Percentiles rank a stretch among this genome's conserved stretches.
These are phyloP conservation scores for Lutjanus campechanus DNA, from an alignment of 2,797 vertebrate genomes.

Conservation along the genomic window DNA sequence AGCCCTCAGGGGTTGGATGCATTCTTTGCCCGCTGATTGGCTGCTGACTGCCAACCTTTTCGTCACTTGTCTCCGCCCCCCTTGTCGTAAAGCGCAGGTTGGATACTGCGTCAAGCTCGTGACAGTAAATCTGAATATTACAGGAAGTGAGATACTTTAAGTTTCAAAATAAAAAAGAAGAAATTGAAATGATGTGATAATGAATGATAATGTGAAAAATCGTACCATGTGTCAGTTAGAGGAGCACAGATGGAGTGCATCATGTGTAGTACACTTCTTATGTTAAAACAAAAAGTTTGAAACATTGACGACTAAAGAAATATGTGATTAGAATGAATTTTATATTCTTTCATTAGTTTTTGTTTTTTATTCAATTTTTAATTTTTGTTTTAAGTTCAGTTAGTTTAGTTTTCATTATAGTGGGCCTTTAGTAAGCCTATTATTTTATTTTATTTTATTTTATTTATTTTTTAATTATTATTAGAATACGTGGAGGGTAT, in stretches of 20 bases:
- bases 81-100: too few relatives aligned
- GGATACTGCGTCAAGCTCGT: neutral
- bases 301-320: neutral
- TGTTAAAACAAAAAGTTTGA: neutral
- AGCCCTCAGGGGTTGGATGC: slow-evolving; percentile 10
- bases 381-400: too few relatives aligned
- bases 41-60: neutral
- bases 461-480: too few relatives aligned
- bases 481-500: too few relatives aligned
- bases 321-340: neutral
- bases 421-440: too few relatives aligned
- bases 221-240: too few relatives aligned
- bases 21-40: slow-evolving; percentile 65
- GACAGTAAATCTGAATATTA: fast-evolving
- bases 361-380: too few relatives aligned
- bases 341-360: too few relatives aligned
- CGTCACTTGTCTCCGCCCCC: slow-evolving; percentile 42
- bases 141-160: neutral
- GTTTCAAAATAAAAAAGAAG: slow-evolving; percentile 24
- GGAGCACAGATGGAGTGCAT: neutral
- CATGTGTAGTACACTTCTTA: neutral
- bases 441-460: too few relatives aligned
- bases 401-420: too few relatives aligned
- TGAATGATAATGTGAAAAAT: too few relatives aligned
- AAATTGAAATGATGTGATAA: too few relatives aligned